A percentile compares a stretch with the other conserved stretches of the same genome.
Evolutionary conservation across 2,113 vertebrate genomes (phyloP).

Genomic region (Danionella cerebrum): DNA sequence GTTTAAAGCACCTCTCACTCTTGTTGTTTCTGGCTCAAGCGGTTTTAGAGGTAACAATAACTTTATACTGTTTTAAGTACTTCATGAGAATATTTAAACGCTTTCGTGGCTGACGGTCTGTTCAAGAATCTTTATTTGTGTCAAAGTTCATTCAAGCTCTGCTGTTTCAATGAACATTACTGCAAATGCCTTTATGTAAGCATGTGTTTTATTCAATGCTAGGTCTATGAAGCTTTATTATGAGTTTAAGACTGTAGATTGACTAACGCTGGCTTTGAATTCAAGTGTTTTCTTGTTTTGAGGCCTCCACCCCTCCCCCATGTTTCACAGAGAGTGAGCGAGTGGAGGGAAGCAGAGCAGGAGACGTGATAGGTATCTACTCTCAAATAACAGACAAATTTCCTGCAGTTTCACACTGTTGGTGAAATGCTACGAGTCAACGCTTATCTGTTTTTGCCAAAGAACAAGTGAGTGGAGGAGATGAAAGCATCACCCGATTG

Average conservation of each 20-base stretch:
- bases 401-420: constrained; percentile 29
- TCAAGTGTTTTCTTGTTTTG: constrained; percentile 53
- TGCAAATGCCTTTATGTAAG: too few relatives aligned
- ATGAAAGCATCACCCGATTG: too few relatives aligned
- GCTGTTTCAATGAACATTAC: too few relatives aligned
- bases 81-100: too few relatives aligned
- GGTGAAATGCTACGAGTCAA: background rate
- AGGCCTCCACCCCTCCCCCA: constrained; percentile 54
- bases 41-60: too few relatives aligned
- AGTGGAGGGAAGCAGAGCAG: constrained; percentile 20
- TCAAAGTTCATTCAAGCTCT: too few relatives aligned
- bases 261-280: constrained; percentile 46
- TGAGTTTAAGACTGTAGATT: too few relatives aligned
- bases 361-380: constrained; percentile 33
- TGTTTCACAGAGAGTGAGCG: constrained; percentile 32
- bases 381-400: constrained; percentile 35
- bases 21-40: background rate
- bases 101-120: too few relatives aligned
- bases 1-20: constrained; percentile 2
- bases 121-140: too few relatives aligned
- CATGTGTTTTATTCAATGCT: too few relatives aligned
- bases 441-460: background rate
- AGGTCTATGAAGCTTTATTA: too few relatives aligned
- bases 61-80: too few relatives aligned
- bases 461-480: background rate